phyloP scores from a whole-genome alignment of 2,888 invertebrate species.

The Miltochrista miniata region DNA sequence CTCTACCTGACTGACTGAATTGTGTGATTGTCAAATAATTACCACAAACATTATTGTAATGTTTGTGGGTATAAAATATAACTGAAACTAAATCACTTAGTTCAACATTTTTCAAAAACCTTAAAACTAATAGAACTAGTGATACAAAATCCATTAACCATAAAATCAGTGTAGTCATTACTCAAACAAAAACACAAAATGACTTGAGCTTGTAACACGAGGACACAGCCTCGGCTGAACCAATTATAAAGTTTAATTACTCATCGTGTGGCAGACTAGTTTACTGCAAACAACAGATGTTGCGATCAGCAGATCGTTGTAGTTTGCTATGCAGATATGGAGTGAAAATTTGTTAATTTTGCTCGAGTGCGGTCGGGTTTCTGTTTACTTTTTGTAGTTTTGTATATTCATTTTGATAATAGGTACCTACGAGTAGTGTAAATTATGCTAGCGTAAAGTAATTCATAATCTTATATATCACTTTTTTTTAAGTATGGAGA shows the following conservation, averaged over 20 bases:
- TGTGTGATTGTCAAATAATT: too few species aligned
- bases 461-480: too few species aligned
- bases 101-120: neutral
- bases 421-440: too few species aligned
- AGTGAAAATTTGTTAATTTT: neutral
- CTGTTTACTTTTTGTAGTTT: neutral
- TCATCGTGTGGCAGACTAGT: conserved; percentile 41
- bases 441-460: too few species aligned
- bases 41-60: conserved; percentile 14
- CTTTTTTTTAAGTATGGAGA: too few species aligned
- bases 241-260: conserved; percentile 67
- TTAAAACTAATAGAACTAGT: too few species aligned
- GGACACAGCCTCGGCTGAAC: conserved; percentile 44
- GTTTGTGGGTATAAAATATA: neutral
- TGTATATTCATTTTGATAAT: neutral
- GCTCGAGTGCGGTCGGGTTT: neutral
- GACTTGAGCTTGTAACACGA: conserved; percentile 21
- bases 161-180: conserved; percentile 9
- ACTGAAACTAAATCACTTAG: neutral
- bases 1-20: too few species aligned
- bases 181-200: conserved; percentile 26
- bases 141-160: conserved; percentile 2
- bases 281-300: conserved; percentile 38
- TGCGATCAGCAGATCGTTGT: conserved; percentile 10
- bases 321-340: conserved; percentile 9